Evolutionary conservation across 2,888 invertebrate species (phyloP).

Genomic region (Horisme vitalbata): DNA sequence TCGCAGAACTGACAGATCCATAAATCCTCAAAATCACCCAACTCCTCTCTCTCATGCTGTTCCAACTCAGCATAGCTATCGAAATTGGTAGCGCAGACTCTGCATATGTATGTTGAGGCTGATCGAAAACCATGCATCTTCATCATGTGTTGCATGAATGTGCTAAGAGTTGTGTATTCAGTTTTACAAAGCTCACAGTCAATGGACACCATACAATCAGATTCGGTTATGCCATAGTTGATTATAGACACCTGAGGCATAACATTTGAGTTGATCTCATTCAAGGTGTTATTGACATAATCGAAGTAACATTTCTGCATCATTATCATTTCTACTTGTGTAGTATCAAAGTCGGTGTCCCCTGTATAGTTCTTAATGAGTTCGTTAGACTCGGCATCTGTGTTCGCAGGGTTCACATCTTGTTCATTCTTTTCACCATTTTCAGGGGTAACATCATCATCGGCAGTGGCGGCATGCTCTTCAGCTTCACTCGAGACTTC

Average conservation of each 20-base stretch:
- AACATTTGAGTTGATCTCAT: constrained; percentile 50
- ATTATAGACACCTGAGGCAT: constrained; percentile 58
- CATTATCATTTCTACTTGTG: constrained; percentile 68
- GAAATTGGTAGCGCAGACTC: constrained; percentile 67
- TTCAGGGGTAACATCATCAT: not conserved
- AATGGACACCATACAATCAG: constrained; percentile 46
- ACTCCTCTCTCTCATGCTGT: constrained; percentile 55
- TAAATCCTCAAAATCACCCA: constrained; percentile 68
- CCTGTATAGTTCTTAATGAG: constrained; percentile 52
- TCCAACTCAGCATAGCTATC: constrained; percentile 60
- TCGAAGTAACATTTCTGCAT: constrained; percentile 69
- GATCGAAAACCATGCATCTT: constrained; percentile 67
- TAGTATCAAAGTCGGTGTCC: constrained; percentile 73
- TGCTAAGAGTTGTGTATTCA: constrained; percentile 45
- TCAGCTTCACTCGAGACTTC: constrained; percentile 37
- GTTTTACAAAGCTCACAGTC: constrained; percentile 61
- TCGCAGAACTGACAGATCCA: constrained; percentile 81
- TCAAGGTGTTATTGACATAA: constrained; percentile 55
- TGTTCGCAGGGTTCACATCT: not conserved
- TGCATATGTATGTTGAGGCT: constrained; percentile 60
- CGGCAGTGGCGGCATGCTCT: constrained; percentile 1
- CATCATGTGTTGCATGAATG: constrained; percentile 57
- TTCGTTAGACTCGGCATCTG: not conserved
- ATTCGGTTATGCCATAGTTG: constrained; percentile 49
- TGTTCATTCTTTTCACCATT: constrained; percentile 5